Conservation (phyloP, 2,113 vertebrate species). For the Prunella himalayana region DNA sequence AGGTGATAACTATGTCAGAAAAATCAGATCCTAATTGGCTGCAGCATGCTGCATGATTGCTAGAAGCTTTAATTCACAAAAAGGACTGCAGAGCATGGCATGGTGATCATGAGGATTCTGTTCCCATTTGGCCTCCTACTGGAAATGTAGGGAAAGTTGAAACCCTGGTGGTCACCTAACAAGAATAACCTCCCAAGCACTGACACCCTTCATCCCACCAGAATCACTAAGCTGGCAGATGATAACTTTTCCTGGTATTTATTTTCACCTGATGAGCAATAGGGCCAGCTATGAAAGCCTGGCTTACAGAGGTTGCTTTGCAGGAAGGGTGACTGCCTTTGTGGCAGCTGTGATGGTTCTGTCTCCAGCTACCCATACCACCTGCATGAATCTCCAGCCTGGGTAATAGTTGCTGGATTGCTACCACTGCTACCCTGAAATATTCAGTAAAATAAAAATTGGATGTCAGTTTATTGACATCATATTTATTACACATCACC, state of each 20-base stretch:
- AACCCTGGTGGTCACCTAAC: not conserved
- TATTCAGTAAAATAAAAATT: not conserved
- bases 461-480: not conserved
- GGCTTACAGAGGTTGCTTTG: not conserved
- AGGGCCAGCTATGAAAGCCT: not conserved
- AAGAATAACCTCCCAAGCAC: not conserved
- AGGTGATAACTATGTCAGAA: not conserved
- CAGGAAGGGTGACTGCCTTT: not conserved
- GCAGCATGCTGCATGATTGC: not conserved
- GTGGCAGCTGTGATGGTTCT: not conserved
- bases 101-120: not conserved
- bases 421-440: not conserved
- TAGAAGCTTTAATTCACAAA: not conserved
- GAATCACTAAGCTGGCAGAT: fast-evolving
- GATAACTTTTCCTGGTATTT: not conserved
- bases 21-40: not conserved
- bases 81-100: not conserved
- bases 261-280: not conserved
- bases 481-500: not conserved
- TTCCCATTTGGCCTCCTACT: not conserved
- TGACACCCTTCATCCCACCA: not conserved
- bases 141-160: not conserved
- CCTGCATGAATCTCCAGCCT: not conserved
- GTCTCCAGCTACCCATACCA: not conserved
- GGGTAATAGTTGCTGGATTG: not conserved